Percentiles rank a stretch among this genome's conserved stretches.
Conservation (phyloP, 2,888 invertebrate genomes). For the Drosophila greeni region DNA sequence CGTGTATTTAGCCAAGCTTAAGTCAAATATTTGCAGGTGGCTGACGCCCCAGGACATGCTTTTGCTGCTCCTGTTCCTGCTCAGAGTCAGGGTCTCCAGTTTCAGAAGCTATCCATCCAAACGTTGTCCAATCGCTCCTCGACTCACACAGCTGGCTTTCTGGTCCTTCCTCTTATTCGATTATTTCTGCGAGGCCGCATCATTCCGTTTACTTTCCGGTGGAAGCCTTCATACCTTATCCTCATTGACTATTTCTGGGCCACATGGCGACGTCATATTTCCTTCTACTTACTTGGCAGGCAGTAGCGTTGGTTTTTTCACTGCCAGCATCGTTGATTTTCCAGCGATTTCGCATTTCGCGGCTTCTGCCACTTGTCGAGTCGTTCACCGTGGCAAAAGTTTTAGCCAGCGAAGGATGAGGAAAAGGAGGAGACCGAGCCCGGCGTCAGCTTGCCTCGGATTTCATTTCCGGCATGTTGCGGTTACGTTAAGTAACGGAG, state of each 20-base stretch:
- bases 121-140: conserved; percentile 43
- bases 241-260: conserved; percentile 47
- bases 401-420: conserved; percentile 51
- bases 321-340: conserved; percentile 5
- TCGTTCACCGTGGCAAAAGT: conserved; percentile 63
- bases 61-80: not conserved
- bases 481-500: conserved; percentile 73
- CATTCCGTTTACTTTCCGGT: conserved; percentile 69
- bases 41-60: conserved; percentile 22
- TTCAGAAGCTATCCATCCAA: not conserved
- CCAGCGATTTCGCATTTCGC: conserved; percentile 10
- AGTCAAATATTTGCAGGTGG: conserved; percentile 61
- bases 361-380: conserved; percentile 61
- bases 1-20: conserved; percentile 43
- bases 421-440: no score
- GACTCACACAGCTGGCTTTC: conserved; percentile 18
- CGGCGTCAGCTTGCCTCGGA: conserved; percentile 66
- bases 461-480: conserved; percentile 75
- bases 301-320: conserved; percentile 6
- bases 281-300: conserved; percentile 39
- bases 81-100: not conserved
- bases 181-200: conserved; percentile 70
- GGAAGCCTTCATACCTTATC: conserved; percentile 43
- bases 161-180: conserved; percentile 58
- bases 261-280: conserved; percentile 65